Evolutionary conservation across 2,888 invertebrate genomes (phyloP), one percentile per base, ranked within the genome.

Genomic region (Drosophila koepferae): DNA sequence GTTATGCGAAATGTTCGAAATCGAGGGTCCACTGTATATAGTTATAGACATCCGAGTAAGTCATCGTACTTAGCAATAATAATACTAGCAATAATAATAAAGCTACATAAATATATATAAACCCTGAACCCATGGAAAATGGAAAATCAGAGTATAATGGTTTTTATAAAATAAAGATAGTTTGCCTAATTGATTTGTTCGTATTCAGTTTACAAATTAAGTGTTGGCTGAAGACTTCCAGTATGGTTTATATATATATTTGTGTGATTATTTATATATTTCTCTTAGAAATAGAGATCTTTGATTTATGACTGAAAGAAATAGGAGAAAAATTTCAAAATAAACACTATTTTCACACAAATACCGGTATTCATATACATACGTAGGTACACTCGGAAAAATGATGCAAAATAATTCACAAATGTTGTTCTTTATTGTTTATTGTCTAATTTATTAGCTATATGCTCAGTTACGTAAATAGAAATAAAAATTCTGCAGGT

Each of bases 401-500:
- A 73, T 53, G 44, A 38, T 63, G 16, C 46, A 48, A 34, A 63
- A 43, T 38, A 43, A 44, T 63, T 56, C 20, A 41, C 38, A 14
- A n/a, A 2, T 58, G 63, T 48, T 34, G 4, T 8, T 40, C 3
- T 23, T 41, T 16, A 16, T 75, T 72, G 61, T 51, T 64, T 55
- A 64, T 51, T 62, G 28, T 62, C 62, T 75, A 72, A 72, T 78
- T 78, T 78, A 78, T 80, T 74, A 63, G 64, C 55, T 65, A 38
- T 53, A 60, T 61, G 20, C 14, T 40, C 36, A 60, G 59, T 71
- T 55, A 63, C 51, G 55, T 63, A 69, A 59, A 77, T 63, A 75
- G 48, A 51, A 56, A 64, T 65, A 72, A 68, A 72, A 64, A 72
- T 62, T 60, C 53, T 68, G 20, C n/a, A 48, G 70, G 63, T 89